Evolutionary conservation across 2,797 vertebrate species (phyloP).

Genomic region (Amblyopsis hoosieri): DNA sequence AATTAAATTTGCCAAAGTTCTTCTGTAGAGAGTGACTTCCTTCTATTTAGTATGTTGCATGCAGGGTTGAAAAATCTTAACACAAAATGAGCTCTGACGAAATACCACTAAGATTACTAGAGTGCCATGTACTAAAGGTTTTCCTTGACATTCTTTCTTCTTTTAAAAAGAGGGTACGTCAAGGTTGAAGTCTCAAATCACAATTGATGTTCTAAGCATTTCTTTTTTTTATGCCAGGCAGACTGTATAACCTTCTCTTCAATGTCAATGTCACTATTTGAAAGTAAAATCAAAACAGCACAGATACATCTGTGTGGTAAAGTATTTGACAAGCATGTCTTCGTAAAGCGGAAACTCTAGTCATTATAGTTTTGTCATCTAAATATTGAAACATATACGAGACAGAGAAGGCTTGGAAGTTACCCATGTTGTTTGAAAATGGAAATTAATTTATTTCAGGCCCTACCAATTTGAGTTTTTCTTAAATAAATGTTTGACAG

Average conservation of each 20-base stretch:
- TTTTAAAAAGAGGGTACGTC: constrained; percentile 49
- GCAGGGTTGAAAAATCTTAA: constrained; percentile 25
- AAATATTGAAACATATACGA: constrained; percentile 36
- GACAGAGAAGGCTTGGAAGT: not conserved
- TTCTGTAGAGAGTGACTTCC: not conserved
- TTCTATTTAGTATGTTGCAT: not conserved
- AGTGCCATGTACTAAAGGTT: constrained; percentile 48
- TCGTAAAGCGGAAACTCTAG: too few relatives aligned
- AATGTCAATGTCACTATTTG: constrained; percentile 35
- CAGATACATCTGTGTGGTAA: constrained; percentile 1
- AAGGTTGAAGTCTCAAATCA: constrained; percentile 57
- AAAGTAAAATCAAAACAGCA: constrained; percentile 21
- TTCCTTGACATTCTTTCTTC: constrained; percentile 50
- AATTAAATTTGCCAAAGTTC: too few relatives aligned
- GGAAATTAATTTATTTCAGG: constrained; percentile 5
- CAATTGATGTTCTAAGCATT: constrained; percentile 30
- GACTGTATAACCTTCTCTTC: constrained; percentile 48
- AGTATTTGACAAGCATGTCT: too few relatives aligned
- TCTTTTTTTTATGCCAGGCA: constrained; percentile 34
- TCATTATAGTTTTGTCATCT: not conserved
- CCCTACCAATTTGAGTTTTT: not conserved
- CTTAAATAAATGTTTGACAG: too few relatives aligned
- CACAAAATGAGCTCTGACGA: constrained; percentile 11
- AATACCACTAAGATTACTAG: constrained; percentile 36
- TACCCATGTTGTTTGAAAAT: constrained; percentile 6